Base-by-base conservation (phyloP, 2,797 vertebrate genomes). In the Oryzias dopingdopingensis region DNA sequence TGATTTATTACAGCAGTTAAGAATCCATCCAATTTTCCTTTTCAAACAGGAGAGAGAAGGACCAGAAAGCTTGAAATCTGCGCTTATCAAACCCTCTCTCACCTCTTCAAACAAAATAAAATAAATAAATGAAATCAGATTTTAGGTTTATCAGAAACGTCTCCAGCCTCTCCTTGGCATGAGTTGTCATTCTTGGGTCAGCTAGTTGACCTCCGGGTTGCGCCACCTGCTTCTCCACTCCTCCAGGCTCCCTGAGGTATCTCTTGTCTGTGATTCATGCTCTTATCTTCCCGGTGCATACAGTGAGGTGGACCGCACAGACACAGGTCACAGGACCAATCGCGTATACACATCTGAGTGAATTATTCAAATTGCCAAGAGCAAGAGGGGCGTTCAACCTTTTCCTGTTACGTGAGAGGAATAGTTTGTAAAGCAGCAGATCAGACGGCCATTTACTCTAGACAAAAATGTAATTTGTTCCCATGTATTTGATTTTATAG, bases 311-410 rank as follows among this genome's bases (percentile, higher is more conserved):
- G 82, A 67, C 72, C 61, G 22, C 77, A 78, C 74, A 75, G 72
- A 83, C 76, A 76, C 72, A 73, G 82, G 82, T 87, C 65, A 20
- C 65, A 29, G 70, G 70, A 78, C 80, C 73, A 79, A 86, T 88
- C 77, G 58, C 71, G 62, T 58, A 56, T 61, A 15, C 80, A 79
- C 82, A 89, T 90, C 86, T 74, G 67, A 80, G 75, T 86, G 82
- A 90, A 87, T 89, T 89, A 89, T 89, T 86, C 71, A 89, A 87
- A 88, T 85, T 59, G 82, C 84, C 74, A 2, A 65, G 80, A 88
- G 85, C 84, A 62, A 73, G 71, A 67, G 71, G 62, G 67, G 78
- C 63, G 56, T 51, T 17, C 67, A 72, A 71, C 68, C 70, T 72
- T 74, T 76, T 40, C 56, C 51, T 12, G 52, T 50, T 62, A 72